Percentiles rank a stretch among this genome's conserved stretches.
Conservation (phyloP, 2,113 vertebrate species). For the Pachypanchax playfairii region DNA sequence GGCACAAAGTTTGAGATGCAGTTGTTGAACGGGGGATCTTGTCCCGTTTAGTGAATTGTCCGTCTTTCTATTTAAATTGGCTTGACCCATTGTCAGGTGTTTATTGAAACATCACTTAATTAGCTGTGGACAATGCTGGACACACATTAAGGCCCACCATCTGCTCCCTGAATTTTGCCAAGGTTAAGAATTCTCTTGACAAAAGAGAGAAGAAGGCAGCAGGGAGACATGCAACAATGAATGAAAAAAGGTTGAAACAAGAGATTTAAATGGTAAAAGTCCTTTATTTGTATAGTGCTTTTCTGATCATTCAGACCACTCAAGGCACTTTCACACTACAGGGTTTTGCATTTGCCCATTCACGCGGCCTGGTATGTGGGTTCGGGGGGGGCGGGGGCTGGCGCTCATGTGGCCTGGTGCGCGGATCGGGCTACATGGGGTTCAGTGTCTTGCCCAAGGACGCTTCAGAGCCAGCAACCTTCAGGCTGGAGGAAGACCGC, state of each 20-base stretch:
- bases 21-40: constrained; percentile 35
- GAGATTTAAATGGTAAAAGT: too few relatives aligned
- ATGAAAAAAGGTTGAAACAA: constrained; percentile 22
- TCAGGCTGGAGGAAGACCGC: too few relatives aligned
- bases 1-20: constrained; percentile 31
- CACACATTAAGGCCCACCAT: constrained; percentile 76
- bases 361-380: too few relatives aligned
- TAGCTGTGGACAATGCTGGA: constrained; percentile 66
- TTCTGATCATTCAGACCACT: too few relatives aligned
- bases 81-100: constrained; percentile 76
- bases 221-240: constrained; percentile 45
- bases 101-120: constrained; percentile 81
- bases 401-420: too few relatives aligned
- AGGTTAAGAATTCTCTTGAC: constrained; percentile 72
- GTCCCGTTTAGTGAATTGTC: constrained; percentile 44
- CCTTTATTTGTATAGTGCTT: too few relatives aligned
- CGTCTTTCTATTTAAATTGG: constrained; percentile 41
- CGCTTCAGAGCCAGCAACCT: too few relatives aligned
- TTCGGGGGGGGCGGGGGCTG: too few relatives aligned
- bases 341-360: too few relatives aligned
- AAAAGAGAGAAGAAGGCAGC: constrained; percentile 24
- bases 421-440: too few relatives aligned
- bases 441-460: too few relatives aligned
- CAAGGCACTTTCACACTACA: too few relatives aligned
- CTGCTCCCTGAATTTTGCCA: constrained; percentile 72